Percentiles rank a stretch among this genome's conserved stretches.
Evolutionary conservation across 2,888 invertebrate species (phyloP).

Genomic region (Drosophila cracens): DNA sequence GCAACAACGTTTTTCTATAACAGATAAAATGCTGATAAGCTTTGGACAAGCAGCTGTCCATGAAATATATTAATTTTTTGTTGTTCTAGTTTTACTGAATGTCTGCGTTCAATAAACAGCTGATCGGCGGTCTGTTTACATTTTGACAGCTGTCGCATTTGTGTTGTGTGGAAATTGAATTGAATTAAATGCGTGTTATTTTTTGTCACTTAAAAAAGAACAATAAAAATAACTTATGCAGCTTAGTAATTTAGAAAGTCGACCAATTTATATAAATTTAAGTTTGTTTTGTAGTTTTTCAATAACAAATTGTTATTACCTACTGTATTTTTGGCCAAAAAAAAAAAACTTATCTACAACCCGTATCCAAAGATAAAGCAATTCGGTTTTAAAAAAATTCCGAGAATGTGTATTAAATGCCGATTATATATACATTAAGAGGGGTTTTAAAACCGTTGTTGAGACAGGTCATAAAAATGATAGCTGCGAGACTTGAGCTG

Average conservation of each 20-base stretch:
- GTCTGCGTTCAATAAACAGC: background rate
- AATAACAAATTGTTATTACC: background rate
- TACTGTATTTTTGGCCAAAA: background rate
- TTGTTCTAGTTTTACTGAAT: background rate
- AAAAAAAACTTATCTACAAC: background rate
- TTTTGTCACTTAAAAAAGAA: background rate
- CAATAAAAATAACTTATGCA: background rate
- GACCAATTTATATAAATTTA: background rate
- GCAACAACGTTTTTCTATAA: background rate
- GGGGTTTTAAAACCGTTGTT: slow-evolving; percentile 43
- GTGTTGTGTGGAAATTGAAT: background rate
- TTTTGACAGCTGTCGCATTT: background rate
- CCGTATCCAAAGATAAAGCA: slow-evolving; percentile 19
- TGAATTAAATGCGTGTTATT: background rate
- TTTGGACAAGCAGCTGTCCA: background rate
- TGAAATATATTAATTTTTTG: background rate
- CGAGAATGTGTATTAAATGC: slow-evolving; percentile 43
- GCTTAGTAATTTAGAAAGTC: background rate
- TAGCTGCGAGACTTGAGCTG: slow-evolving; percentile 34
- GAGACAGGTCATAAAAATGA: slow-evolving; percentile 59
- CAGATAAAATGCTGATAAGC: slow-evolving; percentile 34
- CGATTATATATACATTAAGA: slow-evolving; percentile 32
- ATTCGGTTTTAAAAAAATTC: slow-evolving; percentile 25
- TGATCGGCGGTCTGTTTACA: background rate
- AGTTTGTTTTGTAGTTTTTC: background rate